Conservation (phyloP, 2,888 invertebrate genomes). For the Scaptodrosophila latifasciaeformis region DNA sequence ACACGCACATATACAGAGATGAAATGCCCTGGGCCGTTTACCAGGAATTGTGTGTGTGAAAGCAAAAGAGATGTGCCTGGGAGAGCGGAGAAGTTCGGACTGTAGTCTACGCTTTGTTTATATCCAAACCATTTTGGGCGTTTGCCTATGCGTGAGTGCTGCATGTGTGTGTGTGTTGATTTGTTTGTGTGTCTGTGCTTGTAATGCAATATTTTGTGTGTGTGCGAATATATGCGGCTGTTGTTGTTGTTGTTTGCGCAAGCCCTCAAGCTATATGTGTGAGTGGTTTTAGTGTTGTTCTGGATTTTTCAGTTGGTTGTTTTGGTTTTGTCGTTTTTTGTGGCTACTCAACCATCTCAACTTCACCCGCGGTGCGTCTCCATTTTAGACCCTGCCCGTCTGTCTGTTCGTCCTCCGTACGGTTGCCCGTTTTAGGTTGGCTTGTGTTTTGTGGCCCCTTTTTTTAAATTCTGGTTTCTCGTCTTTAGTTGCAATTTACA, state of each 20-base stretch:
- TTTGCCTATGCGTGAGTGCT: not conserved
- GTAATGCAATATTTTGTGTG: constrained; percentile 5
- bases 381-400: constrained; percentile 21
- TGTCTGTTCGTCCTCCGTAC: constrained; percentile 13
- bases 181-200: not conserved
- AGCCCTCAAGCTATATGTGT: constrained; percentile 57
- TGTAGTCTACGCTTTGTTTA: constrained; percentile 48
- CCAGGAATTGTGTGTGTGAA: too few species aligned
- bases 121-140: constrained; percentile 50
- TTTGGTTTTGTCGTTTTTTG: constrained; percentile 52
- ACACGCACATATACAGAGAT: constrained; percentile 12
- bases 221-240: constrained; percentile 24
- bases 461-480: constrained; percentile 23
- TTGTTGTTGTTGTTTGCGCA: constrained; percentile 27
- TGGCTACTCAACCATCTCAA: constrained; percentile 15
- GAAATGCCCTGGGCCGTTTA: too few species aligned
- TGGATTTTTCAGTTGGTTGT: constrained; percentile 68
- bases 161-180: not conserved
- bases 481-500: constrained; percentile 56
- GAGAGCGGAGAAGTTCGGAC: not conserved
- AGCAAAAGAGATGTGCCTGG: constrained; percentile 1
- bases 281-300: constrained; percentile 67
- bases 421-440: not conserved
- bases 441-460: constrained; percentile 6
- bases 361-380: not conserved